These are phyloP conservation scores for Triplophysa rosa DNA, from an alignment of 2,113 vertebrate genomes.

Conservation along the genomic window DNA sequence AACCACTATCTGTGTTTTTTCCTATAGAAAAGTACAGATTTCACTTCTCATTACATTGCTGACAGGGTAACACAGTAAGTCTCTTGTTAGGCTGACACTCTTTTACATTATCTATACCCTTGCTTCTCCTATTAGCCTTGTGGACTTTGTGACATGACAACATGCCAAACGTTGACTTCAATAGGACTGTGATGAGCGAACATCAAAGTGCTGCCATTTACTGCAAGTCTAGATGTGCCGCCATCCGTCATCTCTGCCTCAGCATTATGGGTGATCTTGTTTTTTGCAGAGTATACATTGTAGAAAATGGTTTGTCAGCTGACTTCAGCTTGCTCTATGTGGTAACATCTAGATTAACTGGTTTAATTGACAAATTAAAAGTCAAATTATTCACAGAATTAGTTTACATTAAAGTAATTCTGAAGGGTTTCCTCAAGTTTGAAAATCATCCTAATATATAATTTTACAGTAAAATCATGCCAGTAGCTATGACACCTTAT, in stretches of 20 bases:
- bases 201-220: constrained; percentile 52
- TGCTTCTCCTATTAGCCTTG: background rate
- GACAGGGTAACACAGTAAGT: background rate
- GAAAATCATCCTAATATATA: too few species aligned
- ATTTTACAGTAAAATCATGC: too few species aligned
- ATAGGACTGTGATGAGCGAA: constrained; percentile 28
- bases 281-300: background rate
- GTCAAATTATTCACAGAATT: too few species aligned
- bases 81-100: background rate
- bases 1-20: background rate
- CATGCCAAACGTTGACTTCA: constrained; percentile 36
- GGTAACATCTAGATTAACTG: background rate
- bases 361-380: too few species aligned
- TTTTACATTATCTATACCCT: background rate
- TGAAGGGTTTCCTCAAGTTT: too few species aligned
- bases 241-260: background rate
- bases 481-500: too few species aligned
- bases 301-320: background rate
- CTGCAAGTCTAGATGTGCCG: background rate
- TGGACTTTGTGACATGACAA: constrained; percentile 29
- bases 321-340: background rate
- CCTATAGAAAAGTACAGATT: background rate
- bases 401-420: too few species aligned
- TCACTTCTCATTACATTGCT: background rate
- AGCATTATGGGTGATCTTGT: background rate